These are phyloP conservation scores for Xanthostigma xanthostigma DNA, from an alignment of 2,888 invertebrate genomes.

Conservation along the genomic window DNA sequence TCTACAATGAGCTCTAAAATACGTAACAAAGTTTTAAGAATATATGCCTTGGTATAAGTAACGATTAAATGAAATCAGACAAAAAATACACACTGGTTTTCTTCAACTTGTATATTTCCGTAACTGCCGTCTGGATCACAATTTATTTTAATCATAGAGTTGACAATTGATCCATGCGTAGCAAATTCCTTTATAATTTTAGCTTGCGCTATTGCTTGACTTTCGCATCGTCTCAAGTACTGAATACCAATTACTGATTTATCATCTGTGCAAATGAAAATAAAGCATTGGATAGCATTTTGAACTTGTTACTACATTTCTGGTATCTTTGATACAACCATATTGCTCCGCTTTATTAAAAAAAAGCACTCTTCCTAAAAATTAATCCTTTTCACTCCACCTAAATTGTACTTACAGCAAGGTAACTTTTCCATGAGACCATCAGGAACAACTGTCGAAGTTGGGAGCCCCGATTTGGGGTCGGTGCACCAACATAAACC, in stretches of 20 bases:
- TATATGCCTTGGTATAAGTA: no score
- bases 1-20: no score
- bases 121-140: constrained; percentile 55
- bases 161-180: constrained; percentile 41
- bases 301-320: neutral
- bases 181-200: constrained; percentile 36
- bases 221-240: constrained; percentile 53
- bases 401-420: constrained; percentile 40
- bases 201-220: constrained; percentile 37
- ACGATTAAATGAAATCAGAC: neutral
- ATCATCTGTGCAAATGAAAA: constrained; percentile 26
- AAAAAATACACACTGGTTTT: constrained; percentile 9
- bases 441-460: constrained; percentile 37
- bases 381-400: neutral
- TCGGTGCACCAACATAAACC: constrained; percentile 56
- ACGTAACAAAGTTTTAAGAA: constrained; percentile 1
- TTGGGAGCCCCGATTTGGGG: constrained; percentile 40
- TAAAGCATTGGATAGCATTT: neutral
- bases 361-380: neutral
- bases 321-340: neutral
- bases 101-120: constrained; percentile 35
- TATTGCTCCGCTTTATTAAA: neutral
- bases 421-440: constrained; percentile 41
- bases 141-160: constrained; percentile 33
- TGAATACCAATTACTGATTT: constrained; percentile 31